Evolutionary conservation across 2,113 vertebrate species (phyloP).

Genomic region (Lynx canadensis): DNA sequence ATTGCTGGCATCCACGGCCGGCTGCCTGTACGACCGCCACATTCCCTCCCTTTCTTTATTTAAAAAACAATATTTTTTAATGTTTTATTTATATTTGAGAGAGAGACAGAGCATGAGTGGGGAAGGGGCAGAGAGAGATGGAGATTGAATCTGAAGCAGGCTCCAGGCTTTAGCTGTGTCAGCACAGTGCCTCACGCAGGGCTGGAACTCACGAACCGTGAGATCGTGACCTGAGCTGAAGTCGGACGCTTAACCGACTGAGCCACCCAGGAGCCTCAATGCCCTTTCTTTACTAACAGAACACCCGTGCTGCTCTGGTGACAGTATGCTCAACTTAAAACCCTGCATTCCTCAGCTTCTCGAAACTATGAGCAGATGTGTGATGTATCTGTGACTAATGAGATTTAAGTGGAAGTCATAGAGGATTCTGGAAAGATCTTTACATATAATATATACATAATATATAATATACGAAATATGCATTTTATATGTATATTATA

Average conservation of each 20-base stretch:
- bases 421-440: neutral
- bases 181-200: too few relatives aligned
- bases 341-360: neutral
- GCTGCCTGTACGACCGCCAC: accelerated
- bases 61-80: too few relatives aligned
- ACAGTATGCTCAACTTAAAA: neutral
- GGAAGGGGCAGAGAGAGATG: too few relatives aligned
- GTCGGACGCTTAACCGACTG: too few relatives aligned
- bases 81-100: too few relatives aligned
- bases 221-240: too few relatives aligned
- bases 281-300: neutral
- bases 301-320: neutral
- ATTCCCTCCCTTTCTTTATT: neutral
- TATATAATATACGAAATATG: neutral
- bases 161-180: too few relatives aligned
- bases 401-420: neutral
- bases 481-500: neutral
- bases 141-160: too few relatives aligned
- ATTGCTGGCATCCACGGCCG: accelerated
- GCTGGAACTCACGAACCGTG: too few relatives aligned
- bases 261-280: too few relatives aligned
- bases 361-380: neutral
- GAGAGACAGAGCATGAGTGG: too few relatives aligned
- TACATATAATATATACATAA: too few relatives aligned
- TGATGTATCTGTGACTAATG: neutral